These are phyloP conservation scores for Astatotilapia flaviijosephi DNA, from an alignment of 2,113 vertebrate genomes.

Conservation along the genomic window DNA sequence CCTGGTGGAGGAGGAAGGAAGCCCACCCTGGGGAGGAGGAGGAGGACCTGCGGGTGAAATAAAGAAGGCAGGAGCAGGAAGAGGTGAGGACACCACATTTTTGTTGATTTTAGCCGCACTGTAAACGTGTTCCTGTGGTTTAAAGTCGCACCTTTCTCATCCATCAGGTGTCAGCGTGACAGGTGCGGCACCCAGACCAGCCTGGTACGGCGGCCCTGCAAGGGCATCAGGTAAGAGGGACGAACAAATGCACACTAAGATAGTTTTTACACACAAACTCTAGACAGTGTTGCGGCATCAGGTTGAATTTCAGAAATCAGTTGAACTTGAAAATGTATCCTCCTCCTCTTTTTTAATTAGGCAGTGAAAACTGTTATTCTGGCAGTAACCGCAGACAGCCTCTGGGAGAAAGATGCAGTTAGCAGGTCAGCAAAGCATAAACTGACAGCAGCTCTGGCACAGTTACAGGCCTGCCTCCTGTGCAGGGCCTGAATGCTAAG, in stretches of 20 bases:
- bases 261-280: background rate
- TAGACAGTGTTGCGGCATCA: background rate
- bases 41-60: background rate
- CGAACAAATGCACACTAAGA: background rate
- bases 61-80: constrained; percentile 27
- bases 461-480: background rate
- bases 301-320: background rate
- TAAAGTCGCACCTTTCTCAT: background rate
- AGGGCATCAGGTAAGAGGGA: constrained; percentile 40
- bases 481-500: background rate
- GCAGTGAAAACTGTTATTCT: background rate
- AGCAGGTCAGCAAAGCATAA: background rate
- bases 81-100: constrained; percentile 14
- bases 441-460: background rate
- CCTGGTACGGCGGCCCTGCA: constrained; percentile 45
- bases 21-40: constrained; percentile 34
- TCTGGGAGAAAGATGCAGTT: background rate
- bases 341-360: background rate
- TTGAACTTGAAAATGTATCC: background rate
- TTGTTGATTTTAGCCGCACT: background rate
- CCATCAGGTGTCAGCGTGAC: constrained; percentile 44
- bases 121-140: background rate
- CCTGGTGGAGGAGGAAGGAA: constrained; percentile 76
- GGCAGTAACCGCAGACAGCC: background rate
- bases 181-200: constrained; percentile 30